Percentiles rank a stretch among this genome's conserved stretches.
Evolutionary conservation across 2,888 invertebrate species (phyloP).

Genomic region (Drosophila rubida): DNA sequence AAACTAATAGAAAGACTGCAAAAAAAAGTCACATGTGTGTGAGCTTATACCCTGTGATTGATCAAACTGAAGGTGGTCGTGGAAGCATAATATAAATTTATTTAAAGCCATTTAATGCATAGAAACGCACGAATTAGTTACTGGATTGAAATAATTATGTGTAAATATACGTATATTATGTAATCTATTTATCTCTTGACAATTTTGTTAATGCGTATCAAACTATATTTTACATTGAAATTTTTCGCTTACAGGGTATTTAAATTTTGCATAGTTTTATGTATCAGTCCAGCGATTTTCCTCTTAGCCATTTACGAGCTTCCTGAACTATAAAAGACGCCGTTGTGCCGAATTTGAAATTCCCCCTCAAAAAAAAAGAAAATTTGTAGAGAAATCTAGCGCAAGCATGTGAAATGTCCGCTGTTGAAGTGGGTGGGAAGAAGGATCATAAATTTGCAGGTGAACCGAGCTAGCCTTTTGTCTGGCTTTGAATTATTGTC

Average conservation of each 20-base stretch:
- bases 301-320: conserved; percentile 68
- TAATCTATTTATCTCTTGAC: too few species aligned
- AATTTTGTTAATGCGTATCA: too few species aligned
- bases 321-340: conserved; percentile 64
- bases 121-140: too few species aligned
- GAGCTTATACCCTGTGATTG: conserved; percentile 1
- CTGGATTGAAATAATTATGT: too few species aligned
- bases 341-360: conserved; percentile 44
- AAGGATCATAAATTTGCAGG: conserved; percentile 70
- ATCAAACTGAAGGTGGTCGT: not conserved
- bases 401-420: conserved; percentile 17
- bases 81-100: too few species aligned
- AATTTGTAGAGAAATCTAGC: conserved; percentile 23
- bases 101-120: too few species aligned
- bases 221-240: too few species aligned
- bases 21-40: conserved; percentile 6
- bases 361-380: conserved; percentile 10
- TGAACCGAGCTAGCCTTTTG: conserved; percentile 67
- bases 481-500: conserved; percentile 76
- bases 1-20: conserved; percentile 51
- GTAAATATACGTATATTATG: too few species aligned
- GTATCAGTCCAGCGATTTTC: conserved; percentile 45
- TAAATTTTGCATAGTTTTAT: conserved; percentile 37
- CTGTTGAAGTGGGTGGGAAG: conserved; percentile 9
- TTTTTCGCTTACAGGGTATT: conserved; percentile 16